phyloP scores from a whole-genome alignment of 2,113 vertebrate species.

The Vidua chalybeata region DNA sequence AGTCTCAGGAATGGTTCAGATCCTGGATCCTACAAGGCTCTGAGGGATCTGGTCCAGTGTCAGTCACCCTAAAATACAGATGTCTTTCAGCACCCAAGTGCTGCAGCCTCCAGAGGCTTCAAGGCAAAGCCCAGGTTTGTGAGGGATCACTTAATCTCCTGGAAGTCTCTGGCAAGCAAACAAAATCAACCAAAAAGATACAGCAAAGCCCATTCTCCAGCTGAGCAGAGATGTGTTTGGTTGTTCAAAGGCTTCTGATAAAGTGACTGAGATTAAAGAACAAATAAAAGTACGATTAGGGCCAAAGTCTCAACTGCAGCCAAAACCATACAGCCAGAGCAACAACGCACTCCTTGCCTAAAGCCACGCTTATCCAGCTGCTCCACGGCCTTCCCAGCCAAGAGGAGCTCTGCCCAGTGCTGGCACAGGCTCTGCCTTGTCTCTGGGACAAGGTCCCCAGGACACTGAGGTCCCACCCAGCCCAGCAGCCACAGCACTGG shows the following conservation, averaged over 20 bases:
- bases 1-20: not conserved
- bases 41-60: not conserved
- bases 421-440: not conserved
- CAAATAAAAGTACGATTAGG: not conserved
- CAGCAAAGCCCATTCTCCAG: not conserved
- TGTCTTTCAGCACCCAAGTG: not conserved
- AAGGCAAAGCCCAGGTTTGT: not conserved
- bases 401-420: not conserved
- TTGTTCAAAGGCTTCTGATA: slow-evolving; percentile 33
- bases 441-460: not conserved
- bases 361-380: not conserved
- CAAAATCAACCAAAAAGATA: not conserved
- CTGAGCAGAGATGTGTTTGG: not conserved
- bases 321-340: not conserved
- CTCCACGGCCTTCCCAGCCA: not conserved
- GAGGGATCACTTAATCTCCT: not conserved
- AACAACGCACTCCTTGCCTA: fast-evolving
- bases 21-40: not conserved
- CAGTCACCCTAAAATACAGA: not conserved
- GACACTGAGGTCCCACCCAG: fast-evolving
- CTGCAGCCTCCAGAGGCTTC: not conserved
- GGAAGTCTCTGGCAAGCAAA: not conserved
- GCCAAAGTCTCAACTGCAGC: not conserved
- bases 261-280: not conserved
- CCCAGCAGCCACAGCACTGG: not conserved